Percentiles rank a stretch among this genome's conserved stretches.
These are phyloP conservation scores for Chymomyza amoena DNA, from an alignment of 2,888 invertebrate genomes.

Conservation along the genomic window DNA sequence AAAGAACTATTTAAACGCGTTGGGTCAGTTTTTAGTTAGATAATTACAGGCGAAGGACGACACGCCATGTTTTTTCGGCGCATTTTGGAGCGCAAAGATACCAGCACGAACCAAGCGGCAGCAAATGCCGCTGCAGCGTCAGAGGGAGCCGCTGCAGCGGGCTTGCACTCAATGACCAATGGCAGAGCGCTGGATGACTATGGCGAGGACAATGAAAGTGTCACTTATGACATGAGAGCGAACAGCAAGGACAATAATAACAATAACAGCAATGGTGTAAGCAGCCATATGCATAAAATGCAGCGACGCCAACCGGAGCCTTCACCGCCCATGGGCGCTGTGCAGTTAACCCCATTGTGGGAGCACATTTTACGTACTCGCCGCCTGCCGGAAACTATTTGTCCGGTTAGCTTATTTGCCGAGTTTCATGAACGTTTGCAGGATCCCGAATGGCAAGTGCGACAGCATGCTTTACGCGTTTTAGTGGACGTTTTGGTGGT, in stretches of 20 bases:
- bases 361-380: slow-evolving; percentile 88
- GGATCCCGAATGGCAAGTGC: slow-evolving; percentile 91
- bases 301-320: slow-evolving; percentile 48
- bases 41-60: slow-evolving; percentile 33
- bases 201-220: slow-evolving; percentile 43
- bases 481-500: slow-evolving; percentile 89
- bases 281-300: slow-evolving; percentile 42
- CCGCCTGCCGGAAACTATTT: slow-evolving; percentile 85
- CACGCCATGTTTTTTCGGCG: slow-evolving; percentile 75
- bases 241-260: slow-evolving; percentile 18
- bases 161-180: not conserved
- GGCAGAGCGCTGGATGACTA: slow-evolving; percentile 8
- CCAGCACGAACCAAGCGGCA: slow-evolving; percentile 27
- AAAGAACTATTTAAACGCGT: not conserved
- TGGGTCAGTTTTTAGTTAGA: slow-evolving; percentile 36
- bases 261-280: slow-evolving; percentile 13
- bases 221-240: slow-evolving; percentile 12
- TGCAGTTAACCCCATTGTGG: slow-evolving; percentile 88
- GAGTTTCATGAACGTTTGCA: slow-evolving; percentile 86
- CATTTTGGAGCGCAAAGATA: slow-evolving; percentile 72
- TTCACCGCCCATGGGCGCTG: slow-evolving; percentile 33
- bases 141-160: slow-evolving; percentile 5
- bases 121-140: slow-evolving; percentile 28
- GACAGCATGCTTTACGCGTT: slow-evolving; percentile 89
- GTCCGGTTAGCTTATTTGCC: slow-evolving; percentile 83